phyloP scores from a whole-genome alignment of 2,113 vertebrate genomes.

The Dicentrarchus labrax region DNA sequence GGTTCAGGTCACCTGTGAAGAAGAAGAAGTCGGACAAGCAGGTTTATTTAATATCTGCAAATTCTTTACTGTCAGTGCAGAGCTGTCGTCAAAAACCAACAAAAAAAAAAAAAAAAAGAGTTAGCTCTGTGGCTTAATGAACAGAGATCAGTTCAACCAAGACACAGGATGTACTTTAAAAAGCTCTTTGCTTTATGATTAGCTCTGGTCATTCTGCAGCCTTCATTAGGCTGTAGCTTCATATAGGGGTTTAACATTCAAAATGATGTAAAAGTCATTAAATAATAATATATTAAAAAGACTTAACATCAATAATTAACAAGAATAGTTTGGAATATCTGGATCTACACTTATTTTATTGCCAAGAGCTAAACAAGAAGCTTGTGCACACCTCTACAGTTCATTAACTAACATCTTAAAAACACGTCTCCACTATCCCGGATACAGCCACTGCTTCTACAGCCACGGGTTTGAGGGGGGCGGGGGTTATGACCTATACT shows the following conservation, averaged over 20 bases:
- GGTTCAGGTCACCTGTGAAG: constrained; percentile 93
- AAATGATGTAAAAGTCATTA: background rate
- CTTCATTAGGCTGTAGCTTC: background rate
- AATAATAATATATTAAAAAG: background rate
- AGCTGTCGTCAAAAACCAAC: background rate
- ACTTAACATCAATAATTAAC: background rate
- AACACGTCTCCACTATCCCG: too few relatives aligned
- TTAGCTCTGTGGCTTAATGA: background rate
- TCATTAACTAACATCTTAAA: background rate
- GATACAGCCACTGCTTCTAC: too few relatives aligned
- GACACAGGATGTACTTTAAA: background rate
- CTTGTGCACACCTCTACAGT: background rate
- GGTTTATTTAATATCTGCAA: background rate
- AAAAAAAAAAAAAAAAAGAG: background rate
- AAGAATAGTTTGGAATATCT: background rate
- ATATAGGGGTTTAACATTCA: background rate
- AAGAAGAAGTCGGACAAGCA: constrained; percentile 10
- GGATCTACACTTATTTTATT: background rate
- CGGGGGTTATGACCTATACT: too few relatives aligned
- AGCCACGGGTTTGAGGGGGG: too few relatives aligned
- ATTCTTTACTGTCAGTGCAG: background rate
- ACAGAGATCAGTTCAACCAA: background rate
- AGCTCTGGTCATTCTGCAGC: background rate
- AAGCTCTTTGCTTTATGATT: background rate
- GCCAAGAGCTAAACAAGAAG: background rate